Base-by-base conservation (phyloP, 2,113 vertebrate species). In the Osmerus mordax region DNA sequence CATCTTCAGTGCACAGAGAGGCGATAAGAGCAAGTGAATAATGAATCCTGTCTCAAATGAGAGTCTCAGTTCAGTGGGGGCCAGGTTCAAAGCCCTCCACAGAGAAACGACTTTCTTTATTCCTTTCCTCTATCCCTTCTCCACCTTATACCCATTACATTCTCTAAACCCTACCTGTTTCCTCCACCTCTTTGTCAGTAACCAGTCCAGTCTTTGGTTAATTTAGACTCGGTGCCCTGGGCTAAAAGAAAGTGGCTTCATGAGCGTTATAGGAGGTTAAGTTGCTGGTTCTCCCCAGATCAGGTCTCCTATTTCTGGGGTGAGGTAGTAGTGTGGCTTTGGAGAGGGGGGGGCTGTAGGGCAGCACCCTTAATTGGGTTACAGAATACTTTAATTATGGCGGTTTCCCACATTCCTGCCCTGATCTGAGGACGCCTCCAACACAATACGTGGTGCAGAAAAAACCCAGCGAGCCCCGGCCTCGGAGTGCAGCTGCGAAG, bases 351-450 rank as follows among this genome's bases (percentile, higher is more conserved):
- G 69, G 54, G 60, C 59, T 72, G 61, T 61, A 80, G 76, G 78
- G 72, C 67, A 78, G 63, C 62, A 65, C 73, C 56, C 76, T 90
- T 89, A 89, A 91, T 89, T 91, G 88, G 86, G 78, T 86, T 88
- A 90, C 86, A 87, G 82, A 91, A 90, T 87, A 87, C 87, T 90
- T 89, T 89, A 88, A 92, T 92, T 89, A 89, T 14, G 66, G 78
- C 86, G 83, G 79, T 88, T 90, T 89, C 83, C 86, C 89, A 87
- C 86, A 90, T 90, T 90, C 86, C 82, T 80, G 68, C 77, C 79
- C 76, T 53, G 74, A 74, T 28, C 74, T 29, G 32, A 52, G 59
- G 72, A 77, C 55, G 71, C 64, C 78, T 78, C 64, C 54, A 63
- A 76, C 83, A 87, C 78, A 83, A 81, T 82, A 82, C 77, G 77